These are phyloP conservation scores for Bufo gargarizans DNA, from an alignment of 2,113 vertebrate genomes.

Conservation along the genomic window DNA sequence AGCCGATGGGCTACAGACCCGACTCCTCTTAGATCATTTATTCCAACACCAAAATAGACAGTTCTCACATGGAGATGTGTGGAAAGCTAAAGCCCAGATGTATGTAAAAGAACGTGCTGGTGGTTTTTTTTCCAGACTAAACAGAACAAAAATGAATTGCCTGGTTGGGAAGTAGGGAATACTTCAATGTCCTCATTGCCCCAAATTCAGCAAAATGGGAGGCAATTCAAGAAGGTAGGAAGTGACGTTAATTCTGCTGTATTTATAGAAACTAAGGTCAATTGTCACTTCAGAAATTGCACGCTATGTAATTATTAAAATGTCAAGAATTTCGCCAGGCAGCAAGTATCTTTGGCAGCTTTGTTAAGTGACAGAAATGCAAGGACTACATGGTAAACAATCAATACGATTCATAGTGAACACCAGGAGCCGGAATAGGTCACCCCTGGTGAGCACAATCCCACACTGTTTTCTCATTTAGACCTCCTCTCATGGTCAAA, in stretches of 20 bases:
- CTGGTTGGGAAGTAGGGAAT: background rate
- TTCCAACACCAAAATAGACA: too few relatives aligned
- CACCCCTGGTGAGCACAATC: too few relatives aligned
- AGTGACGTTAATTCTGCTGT: background rate
- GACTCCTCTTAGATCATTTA: too few relatives aligned
- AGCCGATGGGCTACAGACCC: too few relatives aligned
- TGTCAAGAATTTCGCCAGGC: conserved; percentile 46
- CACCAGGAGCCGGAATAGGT: background rate
- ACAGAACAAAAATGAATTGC: too few relatives aligned
- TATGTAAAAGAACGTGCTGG: too few relatives aligned
- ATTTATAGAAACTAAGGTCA: conserved; percentile 24
- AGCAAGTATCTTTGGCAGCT: conserved; percentile 24
- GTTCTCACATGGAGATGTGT: too few relatives aligned
- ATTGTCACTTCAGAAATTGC: conserved; percentile 8
- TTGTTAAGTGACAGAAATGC: conserved; percentile 47
- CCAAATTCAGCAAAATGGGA: background rate
- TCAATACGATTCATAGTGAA: conserved; percentile 36
- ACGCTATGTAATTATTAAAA: conserved; percentile 43
- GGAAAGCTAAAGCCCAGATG: too few relatives aligned
- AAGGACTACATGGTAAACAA: conserved; percentile 42
- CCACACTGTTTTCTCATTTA: background rate
- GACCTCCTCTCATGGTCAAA: conserved; percentile 1
- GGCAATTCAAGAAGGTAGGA: background rate
- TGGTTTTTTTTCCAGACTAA: too few relatives aligned
- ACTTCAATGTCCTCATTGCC: background rate